Percentiles rank a stretch among this genome's conserved stretches.
phyloP scores from a whole-genome alignment of 2,113 vertebrate genomes.

The Siniperca knerii region DNA sequence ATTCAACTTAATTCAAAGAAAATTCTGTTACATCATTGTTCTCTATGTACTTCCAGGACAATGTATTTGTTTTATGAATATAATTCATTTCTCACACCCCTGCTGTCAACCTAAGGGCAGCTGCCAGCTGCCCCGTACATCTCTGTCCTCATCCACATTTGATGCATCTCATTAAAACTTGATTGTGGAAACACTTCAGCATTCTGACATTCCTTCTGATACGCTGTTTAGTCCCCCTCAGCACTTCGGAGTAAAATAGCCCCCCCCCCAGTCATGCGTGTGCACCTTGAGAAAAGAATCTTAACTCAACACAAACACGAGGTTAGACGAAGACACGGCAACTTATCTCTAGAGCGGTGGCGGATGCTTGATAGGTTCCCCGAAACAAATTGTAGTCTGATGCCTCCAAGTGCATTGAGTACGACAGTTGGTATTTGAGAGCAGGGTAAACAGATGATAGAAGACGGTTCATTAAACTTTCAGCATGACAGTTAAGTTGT shows the following conservation, averaged over 20 bases:
- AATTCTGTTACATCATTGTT: neutral
- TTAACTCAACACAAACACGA: constrained; percentile 11
- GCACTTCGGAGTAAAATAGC: constrained; percentile 47
- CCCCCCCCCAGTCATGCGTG: constrained; percentile 39
- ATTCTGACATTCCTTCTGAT: constrained; percentile 67
- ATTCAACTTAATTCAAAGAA: too few species aligned
- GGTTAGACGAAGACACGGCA: constrained; percentile 25
- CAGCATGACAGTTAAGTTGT: constrained; percentile 18
- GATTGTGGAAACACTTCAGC: constrained; percentile 70
- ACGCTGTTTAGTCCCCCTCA: constrained; percentile 64
- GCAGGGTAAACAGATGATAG: constrained; percentile 26
- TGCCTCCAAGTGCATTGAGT: constrained; percentile 1
- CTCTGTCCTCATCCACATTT: constrained; percentile 77
- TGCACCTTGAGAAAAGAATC: neutral
- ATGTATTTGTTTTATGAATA: neutral
- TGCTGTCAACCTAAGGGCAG: constrained; percentile 57
- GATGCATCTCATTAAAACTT: constrained; percentile 79
- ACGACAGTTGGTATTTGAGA: constrained; percentile 44
- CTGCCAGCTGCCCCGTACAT: constrained; percentile 63
- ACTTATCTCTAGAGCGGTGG: neutral
- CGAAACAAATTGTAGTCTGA: constrained; percentile 5
- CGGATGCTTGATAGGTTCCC: constrained; percentile 5
- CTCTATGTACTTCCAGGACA: neutral
- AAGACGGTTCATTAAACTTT: constrained; percentile 52
- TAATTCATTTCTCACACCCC: neutral